Evolutionary conservation across 1,140 invertebrate species (phyloP).

Genomic region (Chironomus striatipennis): DNA sequence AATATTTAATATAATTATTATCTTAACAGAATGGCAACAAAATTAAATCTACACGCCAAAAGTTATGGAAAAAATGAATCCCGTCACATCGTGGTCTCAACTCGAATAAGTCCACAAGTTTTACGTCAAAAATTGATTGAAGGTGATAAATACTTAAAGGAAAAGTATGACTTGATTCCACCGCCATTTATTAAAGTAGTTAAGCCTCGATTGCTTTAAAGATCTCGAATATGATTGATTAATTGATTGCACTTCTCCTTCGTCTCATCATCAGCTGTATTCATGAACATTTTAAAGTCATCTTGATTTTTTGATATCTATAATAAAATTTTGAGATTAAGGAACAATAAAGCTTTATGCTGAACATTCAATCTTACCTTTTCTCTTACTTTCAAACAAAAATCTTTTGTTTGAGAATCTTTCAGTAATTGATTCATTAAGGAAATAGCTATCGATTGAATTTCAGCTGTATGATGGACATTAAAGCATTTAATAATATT

Average conservation of each 20-base stretch:
- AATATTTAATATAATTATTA: too few relatives aligned
- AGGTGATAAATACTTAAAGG: not conserved
- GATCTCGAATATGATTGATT: not conserved
- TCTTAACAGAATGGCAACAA: slow-evolving; percentile 38
- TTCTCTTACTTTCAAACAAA: not conserved
- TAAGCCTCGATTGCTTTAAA: not conserved
- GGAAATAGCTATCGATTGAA: not conserved
- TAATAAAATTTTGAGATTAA: not conserved
- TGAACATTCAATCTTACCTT: not conserved
- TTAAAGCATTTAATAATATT: not conserved
- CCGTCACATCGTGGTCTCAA: slow-evolving; percentile 41
- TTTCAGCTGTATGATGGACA: not conserved
- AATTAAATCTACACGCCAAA: slow-evolving; percentile 45
- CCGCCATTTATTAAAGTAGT: not conserved
- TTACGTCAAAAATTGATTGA: slow-evolving; percentile 5
- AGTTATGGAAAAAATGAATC: slow-evolving; percentile 46
- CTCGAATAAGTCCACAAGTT: not conserved
- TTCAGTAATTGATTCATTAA: not conserved
- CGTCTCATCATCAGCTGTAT: not conserved
- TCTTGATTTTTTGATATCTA: not conserved
- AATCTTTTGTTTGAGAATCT: not conserved
- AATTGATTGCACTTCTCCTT: not conserved
- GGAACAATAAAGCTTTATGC: not conserved
- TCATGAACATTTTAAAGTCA: not conserved
- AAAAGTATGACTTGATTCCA: not conserved